Conservation (phyloP, 53 echinoderm and acorn worm genomes). For the Antedon mediterranea region DNA sequence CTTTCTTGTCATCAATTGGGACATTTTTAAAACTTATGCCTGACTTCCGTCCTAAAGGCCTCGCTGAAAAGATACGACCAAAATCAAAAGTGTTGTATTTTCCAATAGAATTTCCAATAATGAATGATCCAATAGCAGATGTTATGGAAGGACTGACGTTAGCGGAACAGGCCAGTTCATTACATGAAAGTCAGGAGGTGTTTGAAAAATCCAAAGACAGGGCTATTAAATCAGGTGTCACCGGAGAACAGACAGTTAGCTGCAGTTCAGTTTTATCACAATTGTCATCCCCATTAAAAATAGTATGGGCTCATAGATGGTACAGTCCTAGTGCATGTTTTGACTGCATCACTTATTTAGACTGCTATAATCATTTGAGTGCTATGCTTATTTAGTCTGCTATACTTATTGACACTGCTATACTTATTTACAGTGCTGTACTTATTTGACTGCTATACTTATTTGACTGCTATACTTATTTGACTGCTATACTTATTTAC, state of each 20-base stretch:
- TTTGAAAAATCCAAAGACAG: not conserved
- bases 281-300: conserved; percentile 36
- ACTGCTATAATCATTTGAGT: too few relatives aligned
- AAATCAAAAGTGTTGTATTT: conserved; percentile 78
- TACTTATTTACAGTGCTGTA: too few relatives aligned
- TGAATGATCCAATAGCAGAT: too few relatives aligned
- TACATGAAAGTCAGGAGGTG: too few relatives aligned
- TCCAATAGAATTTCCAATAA: conserved; percentile 46
- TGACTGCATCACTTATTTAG: too few relatives aligned
- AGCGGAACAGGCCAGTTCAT: not conserved
- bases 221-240: not conserved
- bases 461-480: too few relatives aligned
- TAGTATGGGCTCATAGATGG: conserved; percentile 97
- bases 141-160: too few relatives aligned
- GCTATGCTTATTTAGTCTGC: too few relatives aligned
- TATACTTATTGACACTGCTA: too few relatives aligned
- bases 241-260: not conserved
- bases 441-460: too few relatives aligned
- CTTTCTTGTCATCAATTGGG: conserved; percentile 52
- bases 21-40: conserved; percentile 80
- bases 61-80: conserved; percentile 44
- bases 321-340: conserved; percentile 23
- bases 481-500: too few relatives aligned
- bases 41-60: conserved; percentile 36
- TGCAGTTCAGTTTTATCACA: not conserved